Conservation (phyloP, 2,113 vertebrate genomes). For the Apodemus sylvaticus region DNA sequence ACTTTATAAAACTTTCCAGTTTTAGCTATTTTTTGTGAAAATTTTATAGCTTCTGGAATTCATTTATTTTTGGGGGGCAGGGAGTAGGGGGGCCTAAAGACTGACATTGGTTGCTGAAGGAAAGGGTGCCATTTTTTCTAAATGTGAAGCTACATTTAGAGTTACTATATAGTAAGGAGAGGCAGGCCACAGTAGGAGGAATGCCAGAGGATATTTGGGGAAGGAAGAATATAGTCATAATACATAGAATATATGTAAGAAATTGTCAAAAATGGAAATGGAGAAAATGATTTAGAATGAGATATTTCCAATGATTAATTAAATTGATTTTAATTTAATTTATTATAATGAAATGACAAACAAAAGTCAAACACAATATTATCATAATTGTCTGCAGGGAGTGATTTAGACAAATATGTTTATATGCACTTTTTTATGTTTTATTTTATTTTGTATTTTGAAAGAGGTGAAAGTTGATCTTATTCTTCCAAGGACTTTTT, state of each 20-base stretch:
- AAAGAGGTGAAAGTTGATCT: background rate
- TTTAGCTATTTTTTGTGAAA: too few species aligned
- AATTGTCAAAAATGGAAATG: background rate
- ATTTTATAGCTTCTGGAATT: background rate
- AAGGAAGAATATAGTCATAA: background rate
- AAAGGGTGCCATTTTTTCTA: background rate
- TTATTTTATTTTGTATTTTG: background rate
- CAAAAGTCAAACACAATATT: background rate
- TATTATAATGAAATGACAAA: background rate
- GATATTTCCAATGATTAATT: background rate
- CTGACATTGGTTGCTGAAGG: background rate
- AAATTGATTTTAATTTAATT: background rate
- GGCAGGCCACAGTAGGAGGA: too few species aligned
- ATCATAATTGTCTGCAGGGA: background rate
- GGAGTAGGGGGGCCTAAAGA: background rate
- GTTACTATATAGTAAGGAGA: background rate
- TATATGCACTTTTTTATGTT: background rate
- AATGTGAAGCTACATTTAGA: fast-evolving
- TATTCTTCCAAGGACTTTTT: background rate
- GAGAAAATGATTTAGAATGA: background rate
- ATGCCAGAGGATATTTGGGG: background rate
- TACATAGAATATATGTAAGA: background rate
- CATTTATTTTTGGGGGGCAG: background rate
- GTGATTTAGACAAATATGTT: background rate
- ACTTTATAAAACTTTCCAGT: background rate